phyloP scores from a whole-genome alignment of 2,888 invertebrate genomes.

The Thalpophila matura region DNA sequence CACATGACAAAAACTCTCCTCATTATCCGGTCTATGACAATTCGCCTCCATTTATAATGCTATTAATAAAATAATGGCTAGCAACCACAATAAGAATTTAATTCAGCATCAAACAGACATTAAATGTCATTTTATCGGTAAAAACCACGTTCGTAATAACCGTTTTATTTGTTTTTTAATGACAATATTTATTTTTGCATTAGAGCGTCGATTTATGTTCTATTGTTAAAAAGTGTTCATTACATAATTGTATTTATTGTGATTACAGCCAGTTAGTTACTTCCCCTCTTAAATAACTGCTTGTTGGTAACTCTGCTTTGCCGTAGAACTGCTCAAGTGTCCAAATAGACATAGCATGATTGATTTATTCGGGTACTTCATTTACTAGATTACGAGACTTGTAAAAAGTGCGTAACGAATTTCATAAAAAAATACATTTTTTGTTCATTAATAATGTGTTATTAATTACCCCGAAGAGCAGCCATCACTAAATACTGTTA shows the following conservation, averaged over 20 bases:
- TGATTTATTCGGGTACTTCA: conserved; percentile 47
- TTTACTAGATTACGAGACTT: conserved; percentile 29
- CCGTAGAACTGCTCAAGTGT: conserved; percentile 31
- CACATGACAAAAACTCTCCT: conserved; percentile 82
- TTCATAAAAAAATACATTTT: conserved; percentile 16
- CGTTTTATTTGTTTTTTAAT: conserved; percentile 74
- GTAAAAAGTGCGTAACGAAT: conserved; percentile 37
- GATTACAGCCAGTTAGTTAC: conserved; percentile 31
- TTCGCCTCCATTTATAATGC: conserved; percentile 87
- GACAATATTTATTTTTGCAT: conserved; percentile 81
- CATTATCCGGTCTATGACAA: conserved; percentile 80
- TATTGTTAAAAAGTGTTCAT: conserved; percentile 70
- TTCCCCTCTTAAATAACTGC: conserved; percentile 49
- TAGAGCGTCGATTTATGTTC: conserved; percentile 73
- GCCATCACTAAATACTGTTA: background rate
- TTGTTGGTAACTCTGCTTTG: conserved; percentile 42
- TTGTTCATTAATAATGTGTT: conserved; percentile 18
- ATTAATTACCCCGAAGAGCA: background rate
- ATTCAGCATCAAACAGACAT: conserved; percentile 85
- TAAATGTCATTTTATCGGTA: conserved; percentile 85
- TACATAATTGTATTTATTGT: conserved; percentile 64
- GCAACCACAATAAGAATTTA: conserved; percentile 72
- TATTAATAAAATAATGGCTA: conserved; percentile 86
- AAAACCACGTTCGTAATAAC: conserved; percentile 73
- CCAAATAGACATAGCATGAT: conserved; percentile 43